Percentiles rank a stretch among this genome's conserved stretches.
These are phyloP conservation scores for Ophion obscuratus DNA, from an alignment of 2,888 invertebrate genomes.

Conservation along the genomic window DNA sequence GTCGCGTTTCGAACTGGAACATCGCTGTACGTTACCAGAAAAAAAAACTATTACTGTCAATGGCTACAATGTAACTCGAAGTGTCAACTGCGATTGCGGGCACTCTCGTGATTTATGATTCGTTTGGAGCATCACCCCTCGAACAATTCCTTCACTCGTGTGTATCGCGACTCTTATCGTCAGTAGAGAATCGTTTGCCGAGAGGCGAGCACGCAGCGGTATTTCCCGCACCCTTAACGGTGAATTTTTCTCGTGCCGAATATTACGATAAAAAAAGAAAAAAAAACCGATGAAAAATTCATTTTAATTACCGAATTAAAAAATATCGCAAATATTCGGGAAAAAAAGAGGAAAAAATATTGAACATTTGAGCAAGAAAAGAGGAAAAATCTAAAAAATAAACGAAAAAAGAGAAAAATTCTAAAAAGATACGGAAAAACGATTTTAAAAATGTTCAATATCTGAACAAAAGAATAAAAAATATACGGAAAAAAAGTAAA, in stretches of 20 bases:
- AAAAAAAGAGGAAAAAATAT: background rate
- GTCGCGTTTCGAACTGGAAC: background rate
- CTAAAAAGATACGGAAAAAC: no score
- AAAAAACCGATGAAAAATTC: background rate
- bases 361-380: background rate
- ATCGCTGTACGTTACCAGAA: background rate
- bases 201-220: background rate
- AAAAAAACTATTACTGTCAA: background rate
- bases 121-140: background rate
- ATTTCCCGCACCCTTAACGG: background rate
- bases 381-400: no score
- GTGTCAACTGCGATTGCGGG: constrained; percentile 1
- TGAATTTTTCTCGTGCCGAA: background rate
- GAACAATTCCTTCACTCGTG: background rate
- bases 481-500: no score
- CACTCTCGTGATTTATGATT: background rate
- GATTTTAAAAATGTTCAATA: no score
- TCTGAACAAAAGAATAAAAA: no score
- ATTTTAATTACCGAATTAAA: background rate
- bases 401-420: no score
- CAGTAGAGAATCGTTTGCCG: constrained; percentile 3
- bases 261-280: background rate
- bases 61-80: background rate
- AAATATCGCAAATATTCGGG: background rate
- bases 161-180: background rate